Evolutionary conservation across 2,888 invertebrate genomes (phyloP).

Genomic region (Eudemis profundana): DNA sequence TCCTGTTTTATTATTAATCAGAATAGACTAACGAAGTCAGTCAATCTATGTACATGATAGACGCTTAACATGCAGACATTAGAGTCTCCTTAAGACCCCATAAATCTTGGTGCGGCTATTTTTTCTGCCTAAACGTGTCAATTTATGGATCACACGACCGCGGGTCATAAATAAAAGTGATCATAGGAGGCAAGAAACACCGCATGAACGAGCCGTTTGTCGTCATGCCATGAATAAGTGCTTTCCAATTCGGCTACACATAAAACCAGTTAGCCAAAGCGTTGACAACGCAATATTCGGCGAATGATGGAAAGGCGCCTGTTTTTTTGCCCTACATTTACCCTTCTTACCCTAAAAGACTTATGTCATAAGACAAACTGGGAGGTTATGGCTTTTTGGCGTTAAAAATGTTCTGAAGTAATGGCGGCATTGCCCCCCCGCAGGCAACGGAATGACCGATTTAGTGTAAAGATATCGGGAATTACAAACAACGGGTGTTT

Average conservation of each 20-base stretch:
- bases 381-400: background rate
- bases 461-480: slow-evolving; percentile 36
- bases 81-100: no score
- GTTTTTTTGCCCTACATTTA: slow-evolving; percentile 41
- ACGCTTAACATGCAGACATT: no score
- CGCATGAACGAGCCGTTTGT: slow-evolving; percentile 2
- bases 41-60: no score
- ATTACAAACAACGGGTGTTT: slow-evolving; percentile 31
- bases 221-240: slow-evolving; percentile 14
- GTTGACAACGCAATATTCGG: slow-evolving; percentile 37
- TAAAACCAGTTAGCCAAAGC: slow-evolving; percentile 29
- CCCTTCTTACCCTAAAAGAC: background rate
- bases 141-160: no score
- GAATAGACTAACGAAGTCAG: no score
- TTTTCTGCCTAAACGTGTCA: no score
- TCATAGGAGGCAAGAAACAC: background rate
- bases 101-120: no score
- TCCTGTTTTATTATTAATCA: no score
- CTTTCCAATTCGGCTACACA: slow-evolving; percentile 22
- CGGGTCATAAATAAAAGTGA: background rate
- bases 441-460: slow-evolving; percentile 37
- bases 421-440: slow-evolving; percentile 27
- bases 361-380: background rate
- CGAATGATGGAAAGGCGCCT: slow-evolving; percentile 31
- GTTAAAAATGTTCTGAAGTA: background rate